phyloP scores from a whole-genome alignment of 2,113 vertebrate species.

The Tyto alba region DNA sequence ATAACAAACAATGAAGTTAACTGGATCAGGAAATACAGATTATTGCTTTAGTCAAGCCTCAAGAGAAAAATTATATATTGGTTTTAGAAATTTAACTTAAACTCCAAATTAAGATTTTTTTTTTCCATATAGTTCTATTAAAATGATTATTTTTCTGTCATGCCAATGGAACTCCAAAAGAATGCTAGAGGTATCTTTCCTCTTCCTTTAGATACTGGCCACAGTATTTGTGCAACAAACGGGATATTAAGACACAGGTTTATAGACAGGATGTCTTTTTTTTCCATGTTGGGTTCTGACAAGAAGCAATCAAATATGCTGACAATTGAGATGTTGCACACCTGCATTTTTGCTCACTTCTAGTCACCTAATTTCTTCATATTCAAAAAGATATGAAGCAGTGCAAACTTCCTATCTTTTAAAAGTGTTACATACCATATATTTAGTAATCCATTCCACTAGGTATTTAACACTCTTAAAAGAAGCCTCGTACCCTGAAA shows the following conservation, averaged over 20 bases:
- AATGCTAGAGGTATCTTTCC: neutral
- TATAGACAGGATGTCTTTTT: accelerated
- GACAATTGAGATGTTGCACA: neutral
- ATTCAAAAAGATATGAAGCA: neutral
- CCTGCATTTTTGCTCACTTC: neutral
- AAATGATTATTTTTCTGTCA: neutral
- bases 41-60: neutral
- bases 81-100: neutral
- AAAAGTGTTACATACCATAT: neutral
- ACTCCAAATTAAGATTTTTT: neutral
- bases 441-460: neutral
- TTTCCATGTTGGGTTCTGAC: neutral
- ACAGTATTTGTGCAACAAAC: neutral
- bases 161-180: neutral
- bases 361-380: neutral
- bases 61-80: accelerated
- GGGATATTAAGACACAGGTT: neutral
- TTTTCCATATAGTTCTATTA: neutral
- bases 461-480: neutral
- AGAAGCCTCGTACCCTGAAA: neutral
- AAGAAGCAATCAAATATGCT: neutral
- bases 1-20: neutral
- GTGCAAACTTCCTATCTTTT: neutral
- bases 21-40: neutral
- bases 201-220: neutral